These are phyloP conservation scores for Lepidotrigona ventralis DNA, from an alignment of 1,140 invertebrate genomes.

Conservation along the genomic window DNA sequence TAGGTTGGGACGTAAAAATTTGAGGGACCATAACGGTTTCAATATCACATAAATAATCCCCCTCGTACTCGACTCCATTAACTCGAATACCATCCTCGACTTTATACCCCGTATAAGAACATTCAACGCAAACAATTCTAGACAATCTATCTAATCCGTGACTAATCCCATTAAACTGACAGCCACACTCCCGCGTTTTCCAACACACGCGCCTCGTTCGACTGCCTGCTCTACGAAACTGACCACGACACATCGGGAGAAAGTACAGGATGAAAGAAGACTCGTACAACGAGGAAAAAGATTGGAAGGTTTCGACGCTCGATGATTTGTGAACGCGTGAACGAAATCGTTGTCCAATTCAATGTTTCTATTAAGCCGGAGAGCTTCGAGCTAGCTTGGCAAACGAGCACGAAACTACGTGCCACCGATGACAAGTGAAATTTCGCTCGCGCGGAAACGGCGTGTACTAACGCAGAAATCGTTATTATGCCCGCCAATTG, in stretches of 20 bases:
- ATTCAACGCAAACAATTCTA: neutral
- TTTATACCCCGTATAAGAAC: neutral
- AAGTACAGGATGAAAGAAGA: neutral
- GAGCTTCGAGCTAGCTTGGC: conserved; percentile 31
- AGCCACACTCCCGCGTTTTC: neutral
- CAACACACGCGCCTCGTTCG: neutral
- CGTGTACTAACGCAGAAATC: conserved; percentile 51
- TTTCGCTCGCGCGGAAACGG: conserved; percentile 51
- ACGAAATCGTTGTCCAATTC: neutral
- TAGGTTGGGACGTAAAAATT: neutral
- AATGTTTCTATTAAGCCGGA: conserved; percentile 39
- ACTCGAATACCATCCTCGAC: neutral
- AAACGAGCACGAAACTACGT: conserved; percentile 22
- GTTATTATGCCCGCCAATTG: conserved; percentile 61
- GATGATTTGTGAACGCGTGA: neutral
- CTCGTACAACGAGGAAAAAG: neutral
- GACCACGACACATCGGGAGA: neutral
- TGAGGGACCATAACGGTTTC: neutral
- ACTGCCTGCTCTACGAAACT: neutral
- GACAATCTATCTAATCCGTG: neutral
- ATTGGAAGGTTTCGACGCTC: neutral
- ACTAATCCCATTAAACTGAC: conserved; percentile 11
- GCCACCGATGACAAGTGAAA: conserved; percentile 56
- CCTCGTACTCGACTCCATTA: neutral
- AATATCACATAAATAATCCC: neutral